phyloP scores from a whole-genome alignment of 2,113 vertebrate genomes.

The Cyprinus carpio region DNA sequence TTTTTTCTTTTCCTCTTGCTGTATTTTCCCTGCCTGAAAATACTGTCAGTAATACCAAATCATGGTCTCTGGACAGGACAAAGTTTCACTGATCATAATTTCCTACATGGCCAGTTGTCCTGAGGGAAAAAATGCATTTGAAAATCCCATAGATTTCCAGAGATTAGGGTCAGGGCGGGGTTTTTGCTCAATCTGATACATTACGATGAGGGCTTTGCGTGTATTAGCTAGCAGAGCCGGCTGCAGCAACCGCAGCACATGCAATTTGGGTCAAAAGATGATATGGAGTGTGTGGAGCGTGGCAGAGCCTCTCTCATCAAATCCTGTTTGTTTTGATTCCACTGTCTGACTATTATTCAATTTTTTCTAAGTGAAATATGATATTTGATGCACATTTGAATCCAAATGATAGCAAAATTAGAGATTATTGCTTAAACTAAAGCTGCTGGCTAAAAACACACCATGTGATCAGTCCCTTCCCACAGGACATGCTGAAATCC shows the following conservation, averaged over 20 bases:
- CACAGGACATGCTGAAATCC: background rate
- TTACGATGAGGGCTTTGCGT: slow-evolving; percentile 75
- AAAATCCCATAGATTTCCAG: slow-evolving; percentile 67
- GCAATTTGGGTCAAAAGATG: slow-evolving; percentile 75
- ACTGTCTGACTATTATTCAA: slow-evolving; percentile 21
- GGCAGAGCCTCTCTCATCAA: slow-evolving; percentile 62
- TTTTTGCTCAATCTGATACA: slow-evolving; percentile 78
- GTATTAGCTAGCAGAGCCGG: slow-evolving; percentile 67
- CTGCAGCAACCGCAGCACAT: slow-evolving; percentile 63
- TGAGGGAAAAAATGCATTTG: slow-evolving; percentile 42
- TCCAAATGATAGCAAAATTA: background rate
- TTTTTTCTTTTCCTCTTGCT: background rate
- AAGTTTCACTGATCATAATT: slow-evolving; percentile 61
- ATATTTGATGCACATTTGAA: slow-evolving; percentile 18
- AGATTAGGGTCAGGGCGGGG: slow-evolving; percentile 74
- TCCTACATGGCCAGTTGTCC: slow-evolving; percentile 49
- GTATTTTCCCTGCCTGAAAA: slow-evolving; percentile 3
- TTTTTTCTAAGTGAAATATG: slow-evolving; percentile 15
- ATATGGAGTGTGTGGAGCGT: slow-evolving; percentile 40
- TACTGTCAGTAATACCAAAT: slow-evolving; percentile 54
- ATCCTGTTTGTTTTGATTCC: slow-evolving; percentile 35
- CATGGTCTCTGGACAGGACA: slow-evolving; percentile 51
- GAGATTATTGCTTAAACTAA: slow-evolving; percentile 1
- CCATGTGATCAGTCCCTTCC: background rate
- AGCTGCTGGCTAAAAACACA: background rate